phyloP scores from a whole-genome alignment of 2,888 invertebrate species.

The Pollenia labialis region DNA sequence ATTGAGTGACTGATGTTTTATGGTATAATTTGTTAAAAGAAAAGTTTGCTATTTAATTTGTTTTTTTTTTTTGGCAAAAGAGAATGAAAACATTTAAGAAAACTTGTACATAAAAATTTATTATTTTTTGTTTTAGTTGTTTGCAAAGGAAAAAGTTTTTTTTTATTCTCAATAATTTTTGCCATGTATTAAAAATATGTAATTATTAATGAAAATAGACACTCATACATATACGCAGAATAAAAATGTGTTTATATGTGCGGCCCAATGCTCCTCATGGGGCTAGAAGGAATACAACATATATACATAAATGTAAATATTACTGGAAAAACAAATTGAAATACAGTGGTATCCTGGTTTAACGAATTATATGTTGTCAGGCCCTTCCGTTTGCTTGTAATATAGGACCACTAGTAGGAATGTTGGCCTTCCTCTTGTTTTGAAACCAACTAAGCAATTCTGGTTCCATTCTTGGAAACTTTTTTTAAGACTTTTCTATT shows the following conservation, averaged over 20 bases:
- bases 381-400: too few relatives aligned
- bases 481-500: too few relatives aligned
- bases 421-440: too few relatives aligned
- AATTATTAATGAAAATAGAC: constrained; percentile 1
- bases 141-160: constrained; percentile 18
- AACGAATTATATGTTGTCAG: too few relatives aligned
- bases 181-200: constrained; percentile 7
- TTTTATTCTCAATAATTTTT: neutral
- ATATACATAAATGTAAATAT: too few relatives aligned
- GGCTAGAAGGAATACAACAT: too few relatives aligned
- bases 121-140: constrained; percentile 14
- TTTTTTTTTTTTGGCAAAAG: constrained; percentile 13
- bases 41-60: constrained; percentile 28
- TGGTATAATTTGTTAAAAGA: constrained; percentile 42
- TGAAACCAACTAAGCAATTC: too few relatives aligned
- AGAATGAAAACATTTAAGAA: neutral
- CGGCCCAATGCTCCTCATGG: too few relatives aligned
- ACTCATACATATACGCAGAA: neutral
- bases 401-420: too few relatives aligned
- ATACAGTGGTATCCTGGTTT: too few relatives aligned
- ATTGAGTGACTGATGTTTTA: constrained; percentile 57
- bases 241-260: neutral
- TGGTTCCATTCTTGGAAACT: too few relatives aligned
- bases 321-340: too few relatives aligned
- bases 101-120: constrained; percentile 11